Evolutionary conservation across 1,140 invertebrate species (phyloP), one percentile per base, ranked within the genome.

Genomic region (Trypoxylus dichotomus): DNA sequence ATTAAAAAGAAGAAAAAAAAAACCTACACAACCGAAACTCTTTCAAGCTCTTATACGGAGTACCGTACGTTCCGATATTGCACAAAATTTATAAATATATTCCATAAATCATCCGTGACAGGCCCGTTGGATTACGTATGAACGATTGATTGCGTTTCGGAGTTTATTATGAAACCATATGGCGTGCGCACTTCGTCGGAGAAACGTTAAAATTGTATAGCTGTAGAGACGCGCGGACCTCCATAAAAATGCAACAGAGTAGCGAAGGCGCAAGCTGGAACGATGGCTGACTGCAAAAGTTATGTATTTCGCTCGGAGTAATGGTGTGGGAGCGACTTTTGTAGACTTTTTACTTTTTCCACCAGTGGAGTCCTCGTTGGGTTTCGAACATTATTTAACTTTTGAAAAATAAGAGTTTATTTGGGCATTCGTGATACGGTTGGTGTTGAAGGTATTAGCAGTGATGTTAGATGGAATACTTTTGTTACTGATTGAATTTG

Each of bases 71-170:
- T 68, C 15, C 19, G 27, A 68, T 68, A 68, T 68, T 68, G 60
- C 27, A 29, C 60, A 68, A 68, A 68, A 68, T 68, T 29, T 68
- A 68, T 68, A 68, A 68, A 68, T 68, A 68, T 68, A 68, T 68
- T 21, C 60, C 7, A 68, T 68, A 68, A 68, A 68, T 68, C 60
- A 68, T 27, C 27, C 60, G 25, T 68, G 60, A 68, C 60, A 68
- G 60, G 19, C 24, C 13, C 60, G 60, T 24, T 68, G 60, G 60
- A 68, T 68, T 68, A 68, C 27, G 60, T 68, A 68, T 68, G 60
- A 68, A 68, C 60, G 60, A 68, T 68, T 68, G 60, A 68, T 68
- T 68, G 13, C 24, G 27, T 24, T 25, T 29, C 60, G 60, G 27
- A 68, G 60, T 68, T 68, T 68, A 68, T 68, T 68, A 68, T 29